Conservation (phyloP, 2,113 vertebrate genomes). For the Lophochroa leadbeateri region DNA sequence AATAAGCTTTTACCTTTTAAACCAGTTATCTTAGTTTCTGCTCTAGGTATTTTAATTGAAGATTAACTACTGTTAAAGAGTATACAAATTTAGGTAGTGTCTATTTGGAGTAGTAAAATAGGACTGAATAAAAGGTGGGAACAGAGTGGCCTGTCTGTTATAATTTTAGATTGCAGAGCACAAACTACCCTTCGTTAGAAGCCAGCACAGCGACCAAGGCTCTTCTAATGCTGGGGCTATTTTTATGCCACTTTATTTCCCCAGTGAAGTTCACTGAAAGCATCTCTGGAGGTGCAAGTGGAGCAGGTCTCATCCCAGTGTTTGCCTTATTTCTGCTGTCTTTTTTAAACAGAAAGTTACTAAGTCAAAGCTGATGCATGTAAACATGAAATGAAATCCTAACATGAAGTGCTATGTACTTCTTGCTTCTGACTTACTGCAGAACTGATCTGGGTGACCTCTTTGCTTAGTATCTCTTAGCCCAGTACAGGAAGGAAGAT, state of each 20-base stretch:
- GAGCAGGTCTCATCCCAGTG: not conserved
- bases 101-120: constrained; percentile 65
- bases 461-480: not conserved
- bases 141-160: constrained; percentile 43
- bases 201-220: not conserved
- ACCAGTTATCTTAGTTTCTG: constrained; percentile 81
- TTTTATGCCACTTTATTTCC: not conserved
- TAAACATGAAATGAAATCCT: not conserved
- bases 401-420: not conserved
- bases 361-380: not conserved
- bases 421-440: not conserved
- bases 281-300: not conserved
- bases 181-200: constrained; percentile 50
- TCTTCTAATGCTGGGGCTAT: not conserved
- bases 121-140: constrained; percentile 49
- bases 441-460: not conserved
- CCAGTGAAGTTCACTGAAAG: not conserved
- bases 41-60: constrained; percentile 84
- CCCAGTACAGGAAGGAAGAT: not conserved
- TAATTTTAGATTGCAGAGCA: constrained; percentile 64
- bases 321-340: not conserved
- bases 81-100: constrained; percentile 71
- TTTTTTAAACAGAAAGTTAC: not conserved
- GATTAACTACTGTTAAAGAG: constrained; percentile 81
- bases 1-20: constrained; percentile 80